Base-by-base conservation (phyloP, 2,888 invertebrate species). In the Odontocerum albicorne region DNA sequence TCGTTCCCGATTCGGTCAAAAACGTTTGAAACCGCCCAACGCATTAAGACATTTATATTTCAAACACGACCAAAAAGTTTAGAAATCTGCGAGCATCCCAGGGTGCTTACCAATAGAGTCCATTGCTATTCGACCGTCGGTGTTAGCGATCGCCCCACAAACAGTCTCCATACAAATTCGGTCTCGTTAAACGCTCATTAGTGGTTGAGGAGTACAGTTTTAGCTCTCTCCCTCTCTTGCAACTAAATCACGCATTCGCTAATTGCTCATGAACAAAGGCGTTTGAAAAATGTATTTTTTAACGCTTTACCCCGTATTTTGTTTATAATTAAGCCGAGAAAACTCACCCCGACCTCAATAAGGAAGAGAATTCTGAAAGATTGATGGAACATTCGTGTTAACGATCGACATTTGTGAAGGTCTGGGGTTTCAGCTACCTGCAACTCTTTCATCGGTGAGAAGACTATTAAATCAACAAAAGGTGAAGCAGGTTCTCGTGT, bases 151-250 rank as follows among this genome's bases (percentile, higher is more conserved):
- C 13, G 42, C 13, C 42, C 42, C 42, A 15, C 44, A 44, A 44
- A 27, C 39, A n/a, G 49, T 27, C 12, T 21, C 33, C 50, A 33
- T 22, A 35, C 27, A 42, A 16, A 31, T 42, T 39, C 13, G 36
- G 44, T 49, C 55, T 55, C 59, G 59, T 59, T 59, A 59, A 59
- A 55, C 40, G 55, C 44, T 59, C 55, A 55, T 59, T 59, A 59
- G 59, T 20, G 55, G 50, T 42, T 22, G 21, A 46, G 46, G 13
- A 35, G 47, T 35, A 55, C 32, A 52, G 40, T 38, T 55, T 44
- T 55, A 13, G 10, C 38, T 21, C 19, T n/a, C 21, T 39, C 21
- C 36, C 42, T 21, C 16, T 8, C 40, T 44, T 32, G 49, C 42
- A 32, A 46, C 52, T 49, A 52, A 55, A 59, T 59, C 59, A 59